Conservation (phyloP, 2,113 vertebrate genomes). For the Meleagris gallopavo region DNA sequence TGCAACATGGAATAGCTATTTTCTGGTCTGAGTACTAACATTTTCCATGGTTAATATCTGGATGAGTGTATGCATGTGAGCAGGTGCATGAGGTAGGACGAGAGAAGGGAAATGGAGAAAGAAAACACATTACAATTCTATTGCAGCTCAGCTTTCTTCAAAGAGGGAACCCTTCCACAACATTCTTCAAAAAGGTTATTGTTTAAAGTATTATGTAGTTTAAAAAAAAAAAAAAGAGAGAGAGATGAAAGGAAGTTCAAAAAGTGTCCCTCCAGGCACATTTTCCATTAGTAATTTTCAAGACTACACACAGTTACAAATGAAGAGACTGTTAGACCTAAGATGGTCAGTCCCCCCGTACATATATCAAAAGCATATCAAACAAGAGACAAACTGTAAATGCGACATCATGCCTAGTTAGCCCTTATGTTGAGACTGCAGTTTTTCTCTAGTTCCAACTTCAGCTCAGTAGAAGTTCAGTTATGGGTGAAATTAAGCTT, state of each 20-base stretch:
- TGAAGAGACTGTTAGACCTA: background rate
- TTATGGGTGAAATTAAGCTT: slow-evolving; percentile 21
- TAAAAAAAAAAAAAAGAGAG: background rate
- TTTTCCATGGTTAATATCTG: background rate
- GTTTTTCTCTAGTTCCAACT: background rate
- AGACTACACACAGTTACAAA: background rate
- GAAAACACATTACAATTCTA: background rate
- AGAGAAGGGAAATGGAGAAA: background rate
- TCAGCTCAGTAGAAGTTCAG: background rate
- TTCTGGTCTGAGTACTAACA: background rate
- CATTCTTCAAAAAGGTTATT: background rate
- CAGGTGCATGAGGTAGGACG: background rate
- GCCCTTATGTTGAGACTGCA: background rate
- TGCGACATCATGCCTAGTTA: background rate
- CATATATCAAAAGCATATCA: background rate
- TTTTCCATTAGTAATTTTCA: background rate
- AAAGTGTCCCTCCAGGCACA: background rate
- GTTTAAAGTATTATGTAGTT: background rate
- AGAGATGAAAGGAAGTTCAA: background rate
- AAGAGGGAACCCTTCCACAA: background rate
- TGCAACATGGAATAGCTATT: background rate
- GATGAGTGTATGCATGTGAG: background rate
- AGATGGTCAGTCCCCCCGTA: background rate
- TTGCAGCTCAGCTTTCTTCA: background rate
- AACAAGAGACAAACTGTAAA: background rate